phyloP scores from a whole-genome alignment of 2,888 invertebrate genomes.

The Calameuta pallipes region DNA sequence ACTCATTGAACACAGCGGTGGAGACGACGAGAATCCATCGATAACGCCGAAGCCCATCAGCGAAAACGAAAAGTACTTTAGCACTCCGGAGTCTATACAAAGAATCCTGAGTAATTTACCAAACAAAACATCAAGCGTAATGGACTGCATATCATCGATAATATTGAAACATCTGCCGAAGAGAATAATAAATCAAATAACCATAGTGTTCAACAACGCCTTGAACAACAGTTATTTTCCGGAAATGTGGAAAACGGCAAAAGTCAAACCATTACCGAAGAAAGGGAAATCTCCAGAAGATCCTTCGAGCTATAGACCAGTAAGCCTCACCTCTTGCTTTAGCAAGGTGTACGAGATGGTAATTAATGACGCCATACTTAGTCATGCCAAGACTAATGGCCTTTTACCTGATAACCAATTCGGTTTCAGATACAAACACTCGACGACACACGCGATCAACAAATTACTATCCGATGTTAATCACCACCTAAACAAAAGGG shows the following conservation, averaged over 20 bases:
- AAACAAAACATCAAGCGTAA: conserved; percentile 25
- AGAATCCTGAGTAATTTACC: conserved; percentile 18
- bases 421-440: conserved; percentile 22
- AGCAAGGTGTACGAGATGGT: conserved; percentile 24
- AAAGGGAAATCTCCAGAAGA: conserved; percentile 10
- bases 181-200: conserved; percentile 2
- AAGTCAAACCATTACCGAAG: conserved; percentile 18
- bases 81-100: neutral
- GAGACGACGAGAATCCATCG: neutral
- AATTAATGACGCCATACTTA: conserved; percentile 9
- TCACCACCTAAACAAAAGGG: neutral
- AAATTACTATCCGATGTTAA: conserved; percentile 19
- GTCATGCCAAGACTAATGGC: neutral
- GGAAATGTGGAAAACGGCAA: conserved; percentile 22
- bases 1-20: neutral
- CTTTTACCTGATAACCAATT: conserved; percentile 24
- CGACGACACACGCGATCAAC: conserved; percentile 21
- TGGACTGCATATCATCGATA: conserved; percentile 26
- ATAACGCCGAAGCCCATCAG: neutral
- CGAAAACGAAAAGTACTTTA: neutral
- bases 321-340: conserved; percentile 22
- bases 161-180: conserved; percentile 21
- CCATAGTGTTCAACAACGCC: conserved; percentile 15
- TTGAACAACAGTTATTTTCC: conserved; percentile 23
- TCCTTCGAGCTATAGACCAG: conserved; percentile 26